phyloP scores from a whole-genome alignment of 2,888 invertebrate species.

The Epinotia nisella region DNA sequence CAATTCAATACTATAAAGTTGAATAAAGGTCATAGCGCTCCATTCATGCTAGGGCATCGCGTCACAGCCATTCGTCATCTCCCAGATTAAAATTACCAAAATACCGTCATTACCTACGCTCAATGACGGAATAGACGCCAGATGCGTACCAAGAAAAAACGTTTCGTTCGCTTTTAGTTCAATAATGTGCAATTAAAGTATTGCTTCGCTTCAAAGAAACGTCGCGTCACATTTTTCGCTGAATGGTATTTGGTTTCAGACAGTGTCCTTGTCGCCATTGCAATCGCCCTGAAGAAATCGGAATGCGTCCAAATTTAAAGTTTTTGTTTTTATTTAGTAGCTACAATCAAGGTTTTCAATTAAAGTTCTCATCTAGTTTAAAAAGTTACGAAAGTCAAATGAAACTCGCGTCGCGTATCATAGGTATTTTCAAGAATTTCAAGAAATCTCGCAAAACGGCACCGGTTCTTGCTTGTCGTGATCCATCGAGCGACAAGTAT shows the following conservation, averaged over 20 bases:
- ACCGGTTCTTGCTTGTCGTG: conserved; percentile 59
- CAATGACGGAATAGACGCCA: conserved; percentile 9
- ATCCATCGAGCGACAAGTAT: conserved; percentile 55
- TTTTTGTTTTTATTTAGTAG: not conserved
- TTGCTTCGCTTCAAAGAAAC: not conserved
- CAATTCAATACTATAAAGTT: not conserved
- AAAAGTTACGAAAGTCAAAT: not conserved
- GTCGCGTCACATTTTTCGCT: conserved; percentile 2
- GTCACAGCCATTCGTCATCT: conserved; percentile 55
- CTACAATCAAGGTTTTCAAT: too few relatives aligned
- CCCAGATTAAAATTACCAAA: conserved; percentile 57
- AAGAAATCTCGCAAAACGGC: conserved; percentile 32
- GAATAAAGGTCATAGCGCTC: conserved; percentile 50
- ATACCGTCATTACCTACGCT: conserved; percentile 22
- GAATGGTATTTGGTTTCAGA: conserved; percentile 2
- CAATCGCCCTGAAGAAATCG: not conserved
- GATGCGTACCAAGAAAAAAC: conserved; percentile 7
- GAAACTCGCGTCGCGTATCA: conserved; percentile 3
- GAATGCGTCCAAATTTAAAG: not conserved
- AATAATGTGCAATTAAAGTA: conserved; percentile 1
- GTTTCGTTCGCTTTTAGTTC: not conserved
- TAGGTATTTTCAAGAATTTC: conserved; percentile 3
- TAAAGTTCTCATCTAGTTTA: not conserved
- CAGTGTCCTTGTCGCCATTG: conserved; percentile 2
- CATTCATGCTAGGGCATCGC: conserved; percentile 65